Base-by-base conservation (phyloP, 2,888 invertebrate genomes). In the Caenorhabditis auriculariae region DNA sequence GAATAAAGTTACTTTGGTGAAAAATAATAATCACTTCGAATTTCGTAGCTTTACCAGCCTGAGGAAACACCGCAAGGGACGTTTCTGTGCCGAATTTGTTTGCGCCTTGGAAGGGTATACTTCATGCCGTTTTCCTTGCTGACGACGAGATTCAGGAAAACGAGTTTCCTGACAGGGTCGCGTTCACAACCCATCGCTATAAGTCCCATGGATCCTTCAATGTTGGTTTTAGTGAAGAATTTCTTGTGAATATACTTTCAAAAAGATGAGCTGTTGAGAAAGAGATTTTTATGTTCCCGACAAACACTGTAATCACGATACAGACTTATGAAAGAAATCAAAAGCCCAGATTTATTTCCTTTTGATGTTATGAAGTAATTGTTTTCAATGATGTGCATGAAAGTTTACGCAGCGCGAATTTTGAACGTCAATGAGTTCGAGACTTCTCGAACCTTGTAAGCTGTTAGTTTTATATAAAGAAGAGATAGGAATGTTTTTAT, bases 181-280 rank as follows among this genome's bases (percentile, higher is more conserved):
- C 59, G 15, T 69, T 66, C 26, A 54, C 58, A n/a, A 54, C 69
- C 4, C 69, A 69, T 54, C 54, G 69, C 29, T 69, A 69, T 50
- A 69, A 69, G 32, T 58, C 55, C 21, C 69, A 69, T 50, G 69
- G 69, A 2, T 54, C 58, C 27, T 69, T 55, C 39, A 69, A 69
- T 59, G 69, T 69, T 24, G 43, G 43, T 38, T 46, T n/a, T 35
- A 21, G 43, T 43, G 21, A 19, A 17, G 7, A 32, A 32, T 12
- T n/a, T 12, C n/a, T 32, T 32, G 9, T n/a, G 9, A 32, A n/a
- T 28, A 23, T 39, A 41, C 23, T 29, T 9, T 6, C 35, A 19
- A 32, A 9, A 27, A 4, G 6, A 19, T n/a, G n/a, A n/a, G n/a
- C n/a, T n/a, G 6, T 21, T n/a, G 43, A 28, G 32, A 28, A 29